Percentiles rank a stretch among this genome's conserved stretches.
These are phyloP conservation scores for Liodrosophila aerea DNA, from an alignment of 2,888 invertebrate genomes.

Conservation along the genomic window DNA sequence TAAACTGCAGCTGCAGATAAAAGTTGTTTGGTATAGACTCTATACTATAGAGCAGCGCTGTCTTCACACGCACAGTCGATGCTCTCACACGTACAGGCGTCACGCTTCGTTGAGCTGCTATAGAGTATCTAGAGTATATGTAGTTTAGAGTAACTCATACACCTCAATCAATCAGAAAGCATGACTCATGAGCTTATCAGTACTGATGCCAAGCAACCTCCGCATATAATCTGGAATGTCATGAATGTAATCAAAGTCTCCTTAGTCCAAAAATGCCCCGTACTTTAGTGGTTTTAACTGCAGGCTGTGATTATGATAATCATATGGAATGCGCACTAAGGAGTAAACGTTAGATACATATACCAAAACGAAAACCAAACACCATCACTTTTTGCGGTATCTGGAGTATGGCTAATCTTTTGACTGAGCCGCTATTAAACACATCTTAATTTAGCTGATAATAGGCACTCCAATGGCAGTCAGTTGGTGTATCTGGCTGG, in stretches of 20 bases:
- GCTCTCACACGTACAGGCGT: too few relatives aligned
- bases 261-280: neutral
- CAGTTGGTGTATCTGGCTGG: neutral
- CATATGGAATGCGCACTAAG: constrained; percentile 2
- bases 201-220: too few relatives aligned
- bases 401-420: constrained; percentile 25
- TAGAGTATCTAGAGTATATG: too few relatives aligned
- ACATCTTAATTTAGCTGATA: constrained; percentile 49
- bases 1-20: too few relatives aligned
- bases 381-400: constrained; percentile 1
- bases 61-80: too few relatives aligned
- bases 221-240: neutral
- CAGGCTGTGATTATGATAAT: constrained; percentile 5
- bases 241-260: neutral
- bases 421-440: constrained; percentile 20
- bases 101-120: too few relatives aligned
- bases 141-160: too few relatives aligned
- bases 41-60: too few relatives aligned
- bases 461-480: constrained; percentile 27
- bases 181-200: too few relatives aligned
- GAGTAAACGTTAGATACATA: constrained; percentile 22
- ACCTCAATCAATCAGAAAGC: too few relatives aligned
- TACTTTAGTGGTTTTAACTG: constrained; percentile 1
- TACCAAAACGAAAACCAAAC: neutral
- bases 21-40: too few relatives aligned